Evolutionary conservation across 2,113 vertebrate genomes (phyloP).

Genomic region (Peromyscus leucopus): DNA sequence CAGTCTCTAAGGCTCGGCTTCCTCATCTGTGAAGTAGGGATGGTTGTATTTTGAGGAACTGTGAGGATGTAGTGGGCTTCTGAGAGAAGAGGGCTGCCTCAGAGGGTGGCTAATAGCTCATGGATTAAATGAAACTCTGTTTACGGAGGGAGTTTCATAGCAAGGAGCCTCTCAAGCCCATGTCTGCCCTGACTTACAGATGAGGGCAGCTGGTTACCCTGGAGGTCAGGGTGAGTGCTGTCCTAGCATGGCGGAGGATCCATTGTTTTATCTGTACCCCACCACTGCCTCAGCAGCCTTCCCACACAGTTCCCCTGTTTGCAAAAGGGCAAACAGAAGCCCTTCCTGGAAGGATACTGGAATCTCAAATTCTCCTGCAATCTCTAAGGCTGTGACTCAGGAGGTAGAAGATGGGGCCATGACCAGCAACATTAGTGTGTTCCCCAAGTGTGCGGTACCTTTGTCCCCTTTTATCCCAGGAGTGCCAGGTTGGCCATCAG

Average conservation of each 20-base stretch:
- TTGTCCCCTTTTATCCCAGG: conserved; percentile 87
- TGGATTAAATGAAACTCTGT: neutral
- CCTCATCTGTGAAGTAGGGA: conserved; percentile 7
- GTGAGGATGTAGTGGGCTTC: neutral
- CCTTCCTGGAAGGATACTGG: neutral
- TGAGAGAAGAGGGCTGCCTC: neutral
- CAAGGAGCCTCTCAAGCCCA: neutral
- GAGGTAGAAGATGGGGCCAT: neutral
- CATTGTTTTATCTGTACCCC: neutral
- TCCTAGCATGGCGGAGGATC: neutral
- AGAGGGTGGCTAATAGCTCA: neutral
- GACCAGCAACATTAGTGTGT: too few relatives aligned
- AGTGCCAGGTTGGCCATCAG: conserved; percentile 87
- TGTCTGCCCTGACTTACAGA: neutral
- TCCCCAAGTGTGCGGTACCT: conserved; percentile 84
- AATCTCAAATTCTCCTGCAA: neutral
- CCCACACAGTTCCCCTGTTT: neutral
- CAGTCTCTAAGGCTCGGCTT: neutral
- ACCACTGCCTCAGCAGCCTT: neutral
- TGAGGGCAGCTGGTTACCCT: neutral
- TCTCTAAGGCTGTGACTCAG: neutral
- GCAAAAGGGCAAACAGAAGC: neutral
- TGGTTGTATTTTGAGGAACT: neutral
- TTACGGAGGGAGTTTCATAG: fast-evolving
- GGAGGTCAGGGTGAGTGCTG: neutral